Evolutionary conservation across 2,888 invertebrate genomes (phyloP).

Genomic region (Ephialtes manifestator): DNA sequence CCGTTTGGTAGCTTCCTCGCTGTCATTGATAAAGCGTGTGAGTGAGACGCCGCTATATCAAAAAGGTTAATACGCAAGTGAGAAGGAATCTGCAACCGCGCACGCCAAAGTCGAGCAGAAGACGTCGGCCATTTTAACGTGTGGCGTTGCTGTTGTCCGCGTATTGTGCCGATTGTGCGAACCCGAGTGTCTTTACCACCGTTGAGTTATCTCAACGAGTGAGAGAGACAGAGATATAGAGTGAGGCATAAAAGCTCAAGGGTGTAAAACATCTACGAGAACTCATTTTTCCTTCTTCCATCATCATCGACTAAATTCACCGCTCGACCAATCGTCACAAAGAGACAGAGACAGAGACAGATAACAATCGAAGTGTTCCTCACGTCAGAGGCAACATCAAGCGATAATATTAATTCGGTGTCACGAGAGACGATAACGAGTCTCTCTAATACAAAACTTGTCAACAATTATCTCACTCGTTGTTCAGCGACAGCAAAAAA

Average conservation of each 20-base stretch:
- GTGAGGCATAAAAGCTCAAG: background rate
- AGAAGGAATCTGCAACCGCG: background rate
- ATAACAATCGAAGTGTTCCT: conserved; percentile 50
- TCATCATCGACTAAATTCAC: background rate
- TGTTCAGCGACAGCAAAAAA: background rate
- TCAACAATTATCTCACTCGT: conserved; percentile 43
- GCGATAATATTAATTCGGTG: conserved; percentile 36
- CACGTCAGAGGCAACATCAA: conserved; percentile 15
- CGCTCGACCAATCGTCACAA: background rate
- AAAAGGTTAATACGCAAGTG: background rate
- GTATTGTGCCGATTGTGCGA: conserved; percentile 36
- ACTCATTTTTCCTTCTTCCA: background rate
- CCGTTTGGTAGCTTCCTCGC: background rate
- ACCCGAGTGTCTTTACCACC: conserved; percentile 20
- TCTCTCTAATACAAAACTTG: background rate
- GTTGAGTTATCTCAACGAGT: conserved; percentile 10
- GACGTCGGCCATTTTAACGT: conserved; percentile 54
- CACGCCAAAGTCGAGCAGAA: conserved; percentile 47
- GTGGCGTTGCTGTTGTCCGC: conserved; percentile 33
- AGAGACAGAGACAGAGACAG: background rate
- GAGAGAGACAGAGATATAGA: background rate
- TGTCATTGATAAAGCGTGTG: background rate
- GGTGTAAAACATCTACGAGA: background rate
- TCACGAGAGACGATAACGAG: conserved; percentile 51
- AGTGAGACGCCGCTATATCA: background rate